Base-by-base conservation (phyloP, 2,888 invertebrate species). In the Lasioglossum zephyrum region DNA sequence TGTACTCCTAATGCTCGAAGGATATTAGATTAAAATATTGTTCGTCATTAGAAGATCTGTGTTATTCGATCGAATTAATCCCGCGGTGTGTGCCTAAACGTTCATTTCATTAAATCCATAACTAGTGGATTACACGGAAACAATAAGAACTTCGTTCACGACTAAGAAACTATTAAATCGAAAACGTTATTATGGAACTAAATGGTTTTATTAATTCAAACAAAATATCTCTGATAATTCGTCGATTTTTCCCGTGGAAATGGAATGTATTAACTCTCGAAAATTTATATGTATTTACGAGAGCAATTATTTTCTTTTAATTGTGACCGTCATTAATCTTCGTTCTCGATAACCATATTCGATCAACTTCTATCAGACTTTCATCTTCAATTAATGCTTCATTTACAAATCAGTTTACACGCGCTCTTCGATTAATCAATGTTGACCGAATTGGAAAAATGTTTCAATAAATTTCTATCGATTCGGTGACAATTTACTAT, bases 401-500 rank as follows among this genome's bases (percentile, higher is more conserved):
- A 13, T 63, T 31, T 31, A 18, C 16, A 36, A 63, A 63, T 31
- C 18, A 16, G 26, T 60, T 60, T 60, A 36, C 16, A 11, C 57
- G n/a, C 11, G 11, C n/a, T 3, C 3, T 18, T 63, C 63, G 16
- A 63, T 63, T 6, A 31, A 63, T 31, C 26, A 31, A 63, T 13
- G 2, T 31, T 18, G 31, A n/a, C 31, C 77, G 57, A 39, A 11
- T 8, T 26, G 53, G 26, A 53, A 57, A 77, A 79, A 63, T 53
- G 66, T 39, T 26, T 57, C n/a, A 57, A 57, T 57, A 53, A 74
- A 86, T 36, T 84, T 80, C 69, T 2, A 31, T 39, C 84, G 63
- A 75, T 84, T 80, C 66, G 53, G 41, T n/a, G 22, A 6, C 73
- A 70, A 80, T 85, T 84, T 77, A 70, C 66, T 60, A 73, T 36